Evolutionary conservation across 2,113 vertebrate genomes (phyloP).

Genomic region (Prochilodus magdalenae): DNA sequence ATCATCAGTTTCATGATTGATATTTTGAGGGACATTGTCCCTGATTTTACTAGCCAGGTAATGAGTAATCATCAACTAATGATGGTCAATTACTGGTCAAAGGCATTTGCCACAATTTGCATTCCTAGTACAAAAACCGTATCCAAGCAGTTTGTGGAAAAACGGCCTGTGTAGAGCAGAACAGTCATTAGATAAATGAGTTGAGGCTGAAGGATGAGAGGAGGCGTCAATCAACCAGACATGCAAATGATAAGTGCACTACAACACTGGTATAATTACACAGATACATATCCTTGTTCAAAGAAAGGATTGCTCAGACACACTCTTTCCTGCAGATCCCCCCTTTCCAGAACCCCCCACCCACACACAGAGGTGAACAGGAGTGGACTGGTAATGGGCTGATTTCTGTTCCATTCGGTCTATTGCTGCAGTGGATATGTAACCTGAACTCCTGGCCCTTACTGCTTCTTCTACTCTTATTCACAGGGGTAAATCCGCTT

Average conservation of each 20-base stretch:
- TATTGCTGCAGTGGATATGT: background rate
- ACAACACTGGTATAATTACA: conserved; percentile 37
- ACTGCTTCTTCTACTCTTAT: background rate
- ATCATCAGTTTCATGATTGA: too few species aligned
- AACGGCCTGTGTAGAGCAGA: conserved; percentile 24
- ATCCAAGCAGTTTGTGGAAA: conserved; percentile 58
- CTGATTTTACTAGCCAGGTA: too few species aligned
- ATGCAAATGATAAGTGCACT: conserved; percentile 49
- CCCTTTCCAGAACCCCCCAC: background rate
- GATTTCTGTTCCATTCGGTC: conserved; percentile 48
- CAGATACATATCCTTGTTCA: background rate
- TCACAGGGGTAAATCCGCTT: conserved; percentile 14
- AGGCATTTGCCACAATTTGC: too few species aligned
- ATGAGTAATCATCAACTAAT: too few species aligned
- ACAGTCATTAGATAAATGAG: conserved; percentile 57
- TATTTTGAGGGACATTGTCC: too few species aligned
- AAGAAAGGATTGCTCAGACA: background rate
- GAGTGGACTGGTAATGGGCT: conserved; percentile 52
- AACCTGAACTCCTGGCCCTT: conserved; percentile 14
- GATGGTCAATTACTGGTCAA: too few species aligned
- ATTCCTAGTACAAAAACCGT: conserved; percentile 30
- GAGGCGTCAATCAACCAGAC: conserved; percentile 47
- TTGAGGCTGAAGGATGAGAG: conserved; percentile 50
- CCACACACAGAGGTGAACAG: conserved; percentile 2
- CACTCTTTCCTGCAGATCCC: conserved; percentile 55